phyloP scores from a whole-genome alignment of 2,113 vertebrate genomes.

The Carollia perspicillata region DNA sequence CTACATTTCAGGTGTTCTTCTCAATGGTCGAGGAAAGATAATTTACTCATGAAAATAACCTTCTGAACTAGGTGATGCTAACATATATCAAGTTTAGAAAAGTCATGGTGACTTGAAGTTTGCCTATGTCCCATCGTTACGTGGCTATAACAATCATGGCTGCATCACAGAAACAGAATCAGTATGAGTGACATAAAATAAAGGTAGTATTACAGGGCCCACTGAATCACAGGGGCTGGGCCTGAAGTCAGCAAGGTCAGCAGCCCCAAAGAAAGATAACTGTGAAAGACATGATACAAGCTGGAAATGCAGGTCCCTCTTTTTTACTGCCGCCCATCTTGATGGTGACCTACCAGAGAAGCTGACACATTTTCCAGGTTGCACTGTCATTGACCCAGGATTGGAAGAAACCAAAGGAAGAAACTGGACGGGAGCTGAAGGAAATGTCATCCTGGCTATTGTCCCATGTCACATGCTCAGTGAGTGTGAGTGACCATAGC shows the following conservation, averaged over 20 bases:
- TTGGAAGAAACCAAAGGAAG: not conserved
- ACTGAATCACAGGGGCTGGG: rapidly evolving
- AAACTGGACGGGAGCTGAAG: not conserved
- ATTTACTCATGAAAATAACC: not conserved
- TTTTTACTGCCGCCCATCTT: not conserved
- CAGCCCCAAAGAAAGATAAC: not conserved
- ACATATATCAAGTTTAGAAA: not conserved
- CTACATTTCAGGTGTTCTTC: not conserved
- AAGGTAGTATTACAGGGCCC: not conserved
- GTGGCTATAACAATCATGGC: not conserved
- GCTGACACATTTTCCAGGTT: not conserved
- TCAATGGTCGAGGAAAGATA: not conserved
- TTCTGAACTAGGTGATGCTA: not conserved
- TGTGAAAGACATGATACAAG: not conserved
- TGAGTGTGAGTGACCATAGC: not conserved
- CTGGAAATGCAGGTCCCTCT: not conserved
- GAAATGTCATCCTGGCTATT: not conserved
- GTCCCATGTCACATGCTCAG: not conserved
- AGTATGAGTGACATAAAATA: not conserved
- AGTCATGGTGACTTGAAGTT: not conserved
- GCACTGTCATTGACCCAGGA: not conserved
- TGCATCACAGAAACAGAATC: not conserved
- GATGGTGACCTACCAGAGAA: too few relatives aligned
- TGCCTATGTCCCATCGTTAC: not conserved
- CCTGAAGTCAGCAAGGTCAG: not conserved